Evolutionary conservation across 2,888 invertebrate genomes (phyloP), one percentile per base, ranked within the genome.

Genomic region (Sesamia inferens): DNA sequence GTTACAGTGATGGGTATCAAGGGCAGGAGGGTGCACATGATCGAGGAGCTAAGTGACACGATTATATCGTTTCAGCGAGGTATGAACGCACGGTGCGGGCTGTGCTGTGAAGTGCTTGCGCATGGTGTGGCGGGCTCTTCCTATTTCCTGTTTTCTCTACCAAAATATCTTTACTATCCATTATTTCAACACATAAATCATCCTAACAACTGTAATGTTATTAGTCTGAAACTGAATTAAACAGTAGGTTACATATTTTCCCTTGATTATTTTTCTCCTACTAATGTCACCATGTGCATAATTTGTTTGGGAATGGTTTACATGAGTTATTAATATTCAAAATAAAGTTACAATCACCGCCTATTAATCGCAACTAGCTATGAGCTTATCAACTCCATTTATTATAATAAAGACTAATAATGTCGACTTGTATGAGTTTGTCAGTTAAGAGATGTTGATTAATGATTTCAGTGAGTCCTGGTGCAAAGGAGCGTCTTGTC

Each of bases 11-110:
- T 99, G 99, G 99, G 99, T 97, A 99, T 99, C 97, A 99, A 99
- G 97, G 99, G 99, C 95, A 97, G 99, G 93, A 97, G 99, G 95
- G 99, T 99, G 96, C 99, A 99, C 97, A 99, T 99, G 98, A 99
- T 99, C 96, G 99, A 99, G 97, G 99, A 99, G 97, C 97, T 99
- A 96, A 99, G 99, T 97, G 99, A 99, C 97, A 99, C 99, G 94
- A 99, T 99, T 96, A 99, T 99, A 97, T 99, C 99, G 95, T 99
- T 99, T 97, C 99, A 99, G 97, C 98, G 99, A 99, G 99, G 99
- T 99, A 98, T 97, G 97, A 94, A 92, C 87, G 93, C 94, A 93
- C 93, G 91, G 91, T 88, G 90, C 88, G 89, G 90, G 87, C 85
- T 85, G 86, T 84, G 87, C 85, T 85, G 86, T 84, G 87, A 84